Evolutionary conservation across 1,140 invertebrate species (phyloP).

Genomic region (Zaprionus capensis): DNA sequence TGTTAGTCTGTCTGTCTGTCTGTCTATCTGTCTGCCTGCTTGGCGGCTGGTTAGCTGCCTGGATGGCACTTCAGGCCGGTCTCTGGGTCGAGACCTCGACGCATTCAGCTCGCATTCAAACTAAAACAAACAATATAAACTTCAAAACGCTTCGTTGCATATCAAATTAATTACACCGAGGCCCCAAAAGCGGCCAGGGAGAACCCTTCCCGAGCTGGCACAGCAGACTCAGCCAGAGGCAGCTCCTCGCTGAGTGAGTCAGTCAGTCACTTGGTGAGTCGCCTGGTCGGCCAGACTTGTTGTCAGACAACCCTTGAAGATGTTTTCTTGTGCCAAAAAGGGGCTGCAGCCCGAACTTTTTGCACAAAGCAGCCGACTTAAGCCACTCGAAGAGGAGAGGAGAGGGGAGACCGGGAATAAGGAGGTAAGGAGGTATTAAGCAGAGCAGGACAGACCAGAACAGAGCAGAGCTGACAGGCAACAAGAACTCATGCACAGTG

Average conservation of each 20-base stretch:
- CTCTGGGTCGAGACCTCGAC: constrained; percentile 58
- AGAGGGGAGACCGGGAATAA: constrained; percentile 11
- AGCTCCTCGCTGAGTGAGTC: constrained; percentile 6
- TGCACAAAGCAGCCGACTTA: constrained; percentile 69
- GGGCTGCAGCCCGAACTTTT: constrained; percentile 72
- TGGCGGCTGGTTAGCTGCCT: constrained; percentile 14
- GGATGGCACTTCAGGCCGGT: constrained; percentile 49
- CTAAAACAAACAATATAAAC: constrained; percentile 82
- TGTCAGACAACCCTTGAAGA: constrained; percentile 79
- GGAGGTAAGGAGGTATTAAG: constrained; percentile 7
- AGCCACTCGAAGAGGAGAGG: constrained; percentile 44
- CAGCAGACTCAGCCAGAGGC: constrained; percentile 3
- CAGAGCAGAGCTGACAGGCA: constrained; percentile 52
- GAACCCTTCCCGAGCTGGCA: constrained; percentile 6
- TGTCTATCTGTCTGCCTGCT: too few species aligned
- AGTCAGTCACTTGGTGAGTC: constrained; percentile 34
- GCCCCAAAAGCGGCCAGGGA: constrained; percentile 52
- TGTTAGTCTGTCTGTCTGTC: too few species aligned
- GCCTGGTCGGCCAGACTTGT: constrained; percentile 29
- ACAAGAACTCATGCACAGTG: constrained; percentile 77
- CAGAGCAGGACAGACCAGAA: not conserved
- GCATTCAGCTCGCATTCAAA: constrained; percentile 48
- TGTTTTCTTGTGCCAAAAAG: constrained; percentile 71
- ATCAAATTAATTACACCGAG: constrained; percentile 79
- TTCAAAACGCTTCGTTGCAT: constrained; percentile 81